phyloP scores from a whole-genome alignment of 1,140 invertebrate genomes.

The Leptoteleia sp. region DNA sequence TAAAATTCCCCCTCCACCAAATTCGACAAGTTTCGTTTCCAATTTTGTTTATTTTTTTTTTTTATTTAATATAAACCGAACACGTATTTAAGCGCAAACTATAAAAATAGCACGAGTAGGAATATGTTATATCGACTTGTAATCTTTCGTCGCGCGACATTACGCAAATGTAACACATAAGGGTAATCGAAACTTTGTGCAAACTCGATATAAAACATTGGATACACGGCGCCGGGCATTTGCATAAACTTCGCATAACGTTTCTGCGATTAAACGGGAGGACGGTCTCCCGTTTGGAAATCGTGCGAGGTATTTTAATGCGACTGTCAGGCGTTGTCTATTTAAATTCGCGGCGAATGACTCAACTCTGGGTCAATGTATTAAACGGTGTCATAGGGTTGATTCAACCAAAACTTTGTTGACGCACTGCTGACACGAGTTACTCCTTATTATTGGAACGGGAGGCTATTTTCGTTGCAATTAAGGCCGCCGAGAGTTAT shows the following conservation, averaged over 20 bases:
- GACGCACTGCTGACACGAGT: slow-evolving; percentile 31
- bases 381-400: slow-evolving; percentile 62
- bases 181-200: slow-evolving; percentile 11
- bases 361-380: slow-evolving; percentile 56
- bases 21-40: too few relatives aligned
- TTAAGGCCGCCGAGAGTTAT: slow-evolving; percentile 48
- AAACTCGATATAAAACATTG: slow-evolving; percentile 15
- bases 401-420: slow-evolving; percentile 60
- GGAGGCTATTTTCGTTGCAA: slow-evolving; percentile 35
- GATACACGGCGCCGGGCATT: background rate
- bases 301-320: slow-evolving; percentile 46
- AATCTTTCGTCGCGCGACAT: slow-evolving; percentile 7
- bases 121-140: too few relatives aligned
- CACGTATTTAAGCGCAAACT: too few relatives aligned
- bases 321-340: slow-evolving; percentile 39
- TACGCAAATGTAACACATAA: background rate
- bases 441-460: slow-evolving; percentile 28
- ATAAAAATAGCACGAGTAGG: too few relatives aligned
- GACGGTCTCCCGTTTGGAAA: slow-evolving; percentile 35
- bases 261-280: slow-evolving; percentile 10
- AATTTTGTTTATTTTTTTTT: too few relatives aligned
- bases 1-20: too few relatives aligned
- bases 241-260: slow-evolving; percentile 20
- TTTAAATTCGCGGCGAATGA: slow-evolving; percentile 57
- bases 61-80: too few relatives aligned